phyloP scores from a whole-genome alignment of 2,888 invertebrate genomes.

The Drosophila diplacantha region DNA sequence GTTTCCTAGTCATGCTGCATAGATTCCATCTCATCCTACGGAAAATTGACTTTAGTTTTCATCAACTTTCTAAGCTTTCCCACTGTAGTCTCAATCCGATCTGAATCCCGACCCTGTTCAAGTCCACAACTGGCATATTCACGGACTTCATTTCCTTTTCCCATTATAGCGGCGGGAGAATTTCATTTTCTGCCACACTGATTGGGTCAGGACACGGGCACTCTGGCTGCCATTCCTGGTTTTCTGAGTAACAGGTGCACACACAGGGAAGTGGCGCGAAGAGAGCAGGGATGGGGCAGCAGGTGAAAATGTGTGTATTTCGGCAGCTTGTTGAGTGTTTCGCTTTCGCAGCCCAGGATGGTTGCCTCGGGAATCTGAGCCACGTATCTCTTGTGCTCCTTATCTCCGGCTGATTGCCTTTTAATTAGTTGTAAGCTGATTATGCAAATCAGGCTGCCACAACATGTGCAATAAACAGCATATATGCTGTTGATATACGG shows the following conservation, averaged over 20 bases:
- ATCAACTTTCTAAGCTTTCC: conserved; percentile 15
- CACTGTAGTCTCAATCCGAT: conserved; percentile 3
- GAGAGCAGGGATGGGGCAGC: background rate
- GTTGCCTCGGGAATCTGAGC: conserved; percentile 7
- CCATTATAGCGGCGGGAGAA: conserved; percentile 41
- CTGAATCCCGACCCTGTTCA: conserved; percentile 1
- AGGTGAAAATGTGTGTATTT: conserved; percentile 46
- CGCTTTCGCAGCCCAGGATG: conserved; percentile 21
- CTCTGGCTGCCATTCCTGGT: conserved; percentile 15
- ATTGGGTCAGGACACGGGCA: conserved; percentile 13
- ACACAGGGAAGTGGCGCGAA: conserved; percentile 14
- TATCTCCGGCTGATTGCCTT: conserved; percentile 53
- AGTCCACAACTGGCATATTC: conserved; percentile 25
- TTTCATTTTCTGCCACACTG: conserved; percentile 29
- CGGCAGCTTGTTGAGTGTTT: conserved; percentile 31
- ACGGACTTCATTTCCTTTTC: conserved; percentile 53
- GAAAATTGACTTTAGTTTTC: conserved; percentile 11
- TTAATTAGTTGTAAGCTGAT: conserved; percentile 65
- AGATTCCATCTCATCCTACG: background rate
- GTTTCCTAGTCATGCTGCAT: conserved; percentile 8
- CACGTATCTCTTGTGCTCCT: conserved; percentile 3
- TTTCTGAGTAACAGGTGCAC: conserved; percentile 54
- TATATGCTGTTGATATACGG: conserved; percentile 49
- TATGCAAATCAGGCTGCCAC: conserved; percentile 55
- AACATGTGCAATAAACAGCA: conserved; percentile 31